Percentiles rank a stretch among this genome's conserved stretches.
Evolutionary conservation across 2,888 invertebrate species (phyloP).

Genomic region (Mylabris sibirica): DNA sequence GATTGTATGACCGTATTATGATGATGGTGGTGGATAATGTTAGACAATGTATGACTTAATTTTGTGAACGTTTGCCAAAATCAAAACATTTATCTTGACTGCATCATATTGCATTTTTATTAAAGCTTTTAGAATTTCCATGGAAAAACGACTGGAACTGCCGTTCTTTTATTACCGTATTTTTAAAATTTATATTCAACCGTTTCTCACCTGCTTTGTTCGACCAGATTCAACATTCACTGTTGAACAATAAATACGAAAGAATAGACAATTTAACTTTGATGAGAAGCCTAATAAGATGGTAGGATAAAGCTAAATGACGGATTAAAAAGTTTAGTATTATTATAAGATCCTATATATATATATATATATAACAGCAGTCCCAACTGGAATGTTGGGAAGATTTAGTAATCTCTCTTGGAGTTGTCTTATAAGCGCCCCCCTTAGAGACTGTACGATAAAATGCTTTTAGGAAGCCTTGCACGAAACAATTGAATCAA

Average conservation of each 20-base stretch:
- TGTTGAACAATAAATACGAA: not conserved
- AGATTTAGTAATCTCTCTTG: conserved; percentile 1
- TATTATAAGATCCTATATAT: conserved; percentile 1
- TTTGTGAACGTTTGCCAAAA: conserved; percentile 26
- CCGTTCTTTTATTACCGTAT: not conserved
- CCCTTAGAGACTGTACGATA: not conserved
- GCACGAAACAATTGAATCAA: not conserved
- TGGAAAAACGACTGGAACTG: not conserved
- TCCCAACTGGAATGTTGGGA: not conserved
- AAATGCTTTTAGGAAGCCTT: not conserved
- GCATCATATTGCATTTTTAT: conserved; percentile 33
- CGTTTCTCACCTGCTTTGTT: not conserved
- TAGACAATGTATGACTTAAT: conserved; percentile 29
- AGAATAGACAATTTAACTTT: conserved; percentile 1
- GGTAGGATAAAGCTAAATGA: conserved; percentile 1
- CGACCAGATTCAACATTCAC: not conserved
- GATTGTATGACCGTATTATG: conserved; percentile 18
- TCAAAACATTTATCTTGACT: conserved; percentile 31
- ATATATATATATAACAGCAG: not conserved
- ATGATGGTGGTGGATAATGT: not conserved
- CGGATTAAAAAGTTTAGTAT: conserved; percentile 1
- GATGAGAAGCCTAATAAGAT: conserved; percentile 1
- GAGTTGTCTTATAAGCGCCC: not conserved
- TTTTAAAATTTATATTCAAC: not conserved
- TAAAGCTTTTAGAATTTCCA: not conserved